Evolutionary conservation across 2,113 vertebrate species (phyloP).

Genomic region (Ivindomyrus marchei): DNA sequence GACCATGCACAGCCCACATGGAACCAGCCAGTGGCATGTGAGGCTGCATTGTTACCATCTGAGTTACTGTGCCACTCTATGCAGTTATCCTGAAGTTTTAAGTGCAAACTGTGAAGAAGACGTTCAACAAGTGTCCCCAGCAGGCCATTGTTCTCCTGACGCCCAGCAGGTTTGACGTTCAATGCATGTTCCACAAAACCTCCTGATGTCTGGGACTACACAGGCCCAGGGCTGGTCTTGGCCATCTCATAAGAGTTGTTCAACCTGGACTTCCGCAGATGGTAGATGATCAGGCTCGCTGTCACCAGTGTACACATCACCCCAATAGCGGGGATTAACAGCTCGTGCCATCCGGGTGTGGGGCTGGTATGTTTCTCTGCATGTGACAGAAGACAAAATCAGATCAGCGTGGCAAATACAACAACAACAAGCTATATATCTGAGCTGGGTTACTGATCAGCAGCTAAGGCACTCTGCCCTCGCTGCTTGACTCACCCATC

Average conservation of each 20-base stretch:
- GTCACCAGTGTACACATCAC: conserved; percentile 23
- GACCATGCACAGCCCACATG: neutral
- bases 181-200: neutral
- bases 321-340: conserved; percentile 35
- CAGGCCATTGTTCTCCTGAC: neutral
- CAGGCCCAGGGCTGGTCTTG: conserved; percentile 24
- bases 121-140: neutral
- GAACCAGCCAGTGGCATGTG: neutral
- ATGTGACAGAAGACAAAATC: neutral
- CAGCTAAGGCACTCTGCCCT: neutral
- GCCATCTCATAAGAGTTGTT: conserved; percentile 57
- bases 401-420: neutral
- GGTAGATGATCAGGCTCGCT: conserved; percentile 34
- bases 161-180: neutral
- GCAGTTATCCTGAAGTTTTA: neutral
- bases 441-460: neutral
- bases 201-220: conserved; percentile 1
- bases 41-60: neutral
- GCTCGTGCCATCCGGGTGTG: conserved; percentile 1
- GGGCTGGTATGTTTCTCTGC: conserved; percentile 34
- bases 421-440: no score
- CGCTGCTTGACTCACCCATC: conserved; percentile 40
- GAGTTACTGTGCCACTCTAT: neutral
- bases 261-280: conserved; percentile 48
- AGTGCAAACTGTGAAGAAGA: neutral